Base-by-base conservation (phyloP, 1,140 invertebrate genomes). In the Pseudomyrmex cubaensis region DNA sequence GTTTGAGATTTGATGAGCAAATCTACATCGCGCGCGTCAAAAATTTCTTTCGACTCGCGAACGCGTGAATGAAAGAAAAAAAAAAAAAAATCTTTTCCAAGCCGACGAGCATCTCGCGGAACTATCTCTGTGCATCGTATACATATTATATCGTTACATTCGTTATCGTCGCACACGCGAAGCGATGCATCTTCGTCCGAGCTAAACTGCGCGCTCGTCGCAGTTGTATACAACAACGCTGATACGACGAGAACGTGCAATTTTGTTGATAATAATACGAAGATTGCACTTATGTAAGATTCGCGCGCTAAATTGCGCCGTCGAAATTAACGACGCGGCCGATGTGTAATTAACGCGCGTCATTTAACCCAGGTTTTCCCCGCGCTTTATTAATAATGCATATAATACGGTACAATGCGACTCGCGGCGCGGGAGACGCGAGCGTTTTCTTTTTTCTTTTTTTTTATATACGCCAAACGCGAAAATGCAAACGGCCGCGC, bases 291-390 rank as follows among this genome's bases (percentile, higher is more conserved):
- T 80, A 80, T 48, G 66, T 72, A 80, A 80, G 76, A 61, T 54
- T 44, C 76, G 64, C 52, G 76, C 76, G 76, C 12, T 20, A 72
- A 80, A 70, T 80, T 80, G 66, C 76, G 61, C 50, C 74, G 54
- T 80, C 44, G 44, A 59, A 70, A 72, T 35, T 78, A 69, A 78
- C 59, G 35, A 78, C 20, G 75, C 64, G 66, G 5, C 64, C 35
- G 20, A 70, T 70, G 64, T 77, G 54, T 59, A 80, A 80, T 80
- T 80, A 80, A 72, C 54, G 44, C 20, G 76, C 66, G 12, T 77
- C 66, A 80, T 70, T 80, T 80, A 70, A 80, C 76, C 54, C 76
- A 44, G 66, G n/a, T 59, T 80, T 80, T 44, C 50, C 66, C 76
- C 20, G 17, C 54, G 44, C 20, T 44, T 3, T 59, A 80, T 80